These are phyloP conservation scores for Alaudala cheleensis DNA, from an alignment of 2,113 vertebrate genomes.

Conservation along the genomic window DNA sequence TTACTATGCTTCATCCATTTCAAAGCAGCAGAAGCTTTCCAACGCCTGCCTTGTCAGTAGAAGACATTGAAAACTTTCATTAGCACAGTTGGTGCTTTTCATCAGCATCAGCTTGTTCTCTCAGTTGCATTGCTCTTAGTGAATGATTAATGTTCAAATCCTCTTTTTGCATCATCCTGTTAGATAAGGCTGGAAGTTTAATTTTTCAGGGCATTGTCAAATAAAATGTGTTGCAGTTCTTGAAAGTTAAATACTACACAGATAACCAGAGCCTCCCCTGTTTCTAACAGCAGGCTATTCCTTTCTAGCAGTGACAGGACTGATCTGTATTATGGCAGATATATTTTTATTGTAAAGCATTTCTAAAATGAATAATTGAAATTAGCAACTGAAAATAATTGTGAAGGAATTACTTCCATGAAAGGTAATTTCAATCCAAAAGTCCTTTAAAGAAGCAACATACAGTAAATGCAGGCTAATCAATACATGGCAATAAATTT, in stretches of 20 bases:
- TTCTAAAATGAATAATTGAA: not conserved
- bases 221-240: not conserved
- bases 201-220: constrained; percentile 29
- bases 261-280: not conserved
- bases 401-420: not conserved
- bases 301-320: not conserved
- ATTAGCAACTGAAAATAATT: not conserved
- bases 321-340: not conserved
- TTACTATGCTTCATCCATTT: not conserved
- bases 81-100: not conserved
- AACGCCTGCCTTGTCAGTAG: not conserved
- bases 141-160: not conserved
- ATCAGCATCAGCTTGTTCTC: not conserved
- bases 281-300: not conserved
- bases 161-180: not conserved
- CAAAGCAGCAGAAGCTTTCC: not conserved
- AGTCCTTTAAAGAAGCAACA: not conserved
- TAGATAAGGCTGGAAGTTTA: not conserved
- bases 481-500: not conserved
- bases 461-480: not conserved
- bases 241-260: not conserved
- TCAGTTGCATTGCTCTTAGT: not conserved
- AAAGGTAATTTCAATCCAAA: not conserved
- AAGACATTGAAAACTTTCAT: not conserved
- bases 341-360: not conserved